Evolutionary conservation across 2,113 vertebrate species (phyloP), one percentile per base, ranked within the genome.

Genomic region (Crotalus horridus): DNA sequence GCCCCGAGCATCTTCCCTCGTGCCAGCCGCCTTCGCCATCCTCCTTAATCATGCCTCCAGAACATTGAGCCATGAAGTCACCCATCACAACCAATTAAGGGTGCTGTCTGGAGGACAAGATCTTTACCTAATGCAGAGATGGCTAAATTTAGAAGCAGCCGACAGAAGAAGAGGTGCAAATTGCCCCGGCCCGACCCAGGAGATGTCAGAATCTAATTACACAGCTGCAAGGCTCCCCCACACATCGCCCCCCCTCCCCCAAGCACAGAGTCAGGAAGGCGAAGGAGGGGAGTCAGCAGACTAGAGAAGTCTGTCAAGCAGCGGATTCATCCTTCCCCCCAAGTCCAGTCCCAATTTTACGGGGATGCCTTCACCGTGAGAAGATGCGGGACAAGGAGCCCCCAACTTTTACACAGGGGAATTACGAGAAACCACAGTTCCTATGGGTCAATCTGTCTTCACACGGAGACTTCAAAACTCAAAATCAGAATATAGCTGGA

Each of bases 191-290:
- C 39, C 93, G 93, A 93, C 94, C 89, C 87, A 53, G 43, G 87
- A 90, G 81, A 86, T 94, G 94, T 93, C 95, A 94, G 69, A 43
- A 87, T 89, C 90, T 95, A 92, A 95, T 95, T 93, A 95, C 51
- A 89, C 48, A 39, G 48, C 89, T 23, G 26, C 21, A 0, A n/a
- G 56, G 56, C 24, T n/a, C 26, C 13, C 59, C 64, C 64, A 58
- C 56, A n/a, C 55, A 74, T 33, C 23, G 61, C 26, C 74, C 23
- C 39, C 74, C 88, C 9, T 6, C 2, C 90, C 33, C 59, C 23
- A 48, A 61, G 53, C 61, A 13, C 24, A 64, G 3, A 88, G 55
- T 53, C 6, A 3, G 29, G 87, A 54, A 53, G 89, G n/a, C 5
- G 46, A 11, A 61, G 33, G 88, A 87, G 58, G 46, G 69, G 69